Evolutionary conservation across 2,113 vertebrate genomes (phyloP).

Genomic region (Anhinga rufa): DNA sequence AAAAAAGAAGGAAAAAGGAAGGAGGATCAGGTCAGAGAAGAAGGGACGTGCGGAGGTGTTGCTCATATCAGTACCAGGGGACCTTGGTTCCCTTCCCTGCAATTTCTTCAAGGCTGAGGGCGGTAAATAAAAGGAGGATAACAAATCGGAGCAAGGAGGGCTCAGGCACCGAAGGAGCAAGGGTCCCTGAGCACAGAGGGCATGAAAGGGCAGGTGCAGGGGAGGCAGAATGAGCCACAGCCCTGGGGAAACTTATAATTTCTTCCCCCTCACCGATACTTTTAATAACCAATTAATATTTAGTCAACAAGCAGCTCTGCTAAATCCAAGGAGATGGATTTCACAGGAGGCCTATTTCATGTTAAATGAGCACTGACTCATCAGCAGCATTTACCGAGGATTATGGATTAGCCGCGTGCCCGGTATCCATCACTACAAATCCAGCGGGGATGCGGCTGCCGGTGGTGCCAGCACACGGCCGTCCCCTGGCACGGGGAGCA

Average conservation of each 20-base stretch:
- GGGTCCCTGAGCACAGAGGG: fast-evolving
- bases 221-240: neutral
- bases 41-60: fast-evolving
- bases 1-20: neutral
- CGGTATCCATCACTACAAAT: conserved; percentile 21
- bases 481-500: fast-evolving
- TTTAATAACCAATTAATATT: conserved; percentile 56
- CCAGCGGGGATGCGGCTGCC: neutral
- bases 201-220: fast-evolving
- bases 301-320: conserved; percentile 46
- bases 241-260: neutral
- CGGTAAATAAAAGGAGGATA: neutral
- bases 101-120: neutral
- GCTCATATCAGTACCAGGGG: neutral
- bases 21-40: neutral
- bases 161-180: neutral
- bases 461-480: fast-evolving
- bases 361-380: conserved; percentile 64
- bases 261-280: neutral
- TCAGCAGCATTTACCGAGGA: conserved; percentile 57
- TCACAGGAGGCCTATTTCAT: conserved; percentile 30
- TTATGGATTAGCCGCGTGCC: conserved; percentile 53
- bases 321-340: conserved; percentile 39
- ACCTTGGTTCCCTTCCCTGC: neutral
- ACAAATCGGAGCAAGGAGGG: neutral